phyloP scores from a whole-genome alignment of 2,113 vertebrate genomes.

The Hyaena hyaena region DNA sequence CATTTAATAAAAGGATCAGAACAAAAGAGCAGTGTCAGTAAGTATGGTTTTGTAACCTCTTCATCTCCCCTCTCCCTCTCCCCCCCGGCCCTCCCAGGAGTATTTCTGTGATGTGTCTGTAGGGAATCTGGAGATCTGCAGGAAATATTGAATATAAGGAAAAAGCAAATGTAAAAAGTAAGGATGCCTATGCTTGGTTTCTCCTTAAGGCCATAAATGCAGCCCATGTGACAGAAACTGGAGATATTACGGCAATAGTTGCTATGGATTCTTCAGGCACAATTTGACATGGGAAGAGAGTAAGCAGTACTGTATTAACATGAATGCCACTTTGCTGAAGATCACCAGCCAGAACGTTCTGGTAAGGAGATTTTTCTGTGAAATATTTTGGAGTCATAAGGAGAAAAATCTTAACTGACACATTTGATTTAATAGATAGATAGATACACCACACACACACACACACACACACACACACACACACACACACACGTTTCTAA shows the following conservation, averaged over 20 bases:
- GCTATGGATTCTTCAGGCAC: conserved; percentile 76
- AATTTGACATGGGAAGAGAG: conserved; percentile 75
- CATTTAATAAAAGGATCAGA: conserved; percentile 11
- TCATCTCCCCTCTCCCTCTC: neutral
- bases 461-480: too few species aligned
- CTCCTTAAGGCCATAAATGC: conserved; percentile 51
- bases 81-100: neutral
- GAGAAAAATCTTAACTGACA: neutral
- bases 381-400: neutral
- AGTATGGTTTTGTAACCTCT: neutral
- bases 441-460: too few species aligned
- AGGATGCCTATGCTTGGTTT: neutral
- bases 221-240: conserved; percentile 66
- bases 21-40: neutral
- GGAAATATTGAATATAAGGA: neutral
- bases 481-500: neutral
- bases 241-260: conserved; percentile 62
- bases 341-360: neutral
- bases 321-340: conserved; percentile 64
- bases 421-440: neutral
- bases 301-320: neutral
- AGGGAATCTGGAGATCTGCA: neutral
- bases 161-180: neutral
- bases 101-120: neutral
- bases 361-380: conserved; percentile 57